Percentiles rank a stretch among this genome's conserved stretches.
Evolutionary conservation across 2,113 vertebrate genomes (phyloP).

Genomic region (Burhinus bistriatus): DNA sequence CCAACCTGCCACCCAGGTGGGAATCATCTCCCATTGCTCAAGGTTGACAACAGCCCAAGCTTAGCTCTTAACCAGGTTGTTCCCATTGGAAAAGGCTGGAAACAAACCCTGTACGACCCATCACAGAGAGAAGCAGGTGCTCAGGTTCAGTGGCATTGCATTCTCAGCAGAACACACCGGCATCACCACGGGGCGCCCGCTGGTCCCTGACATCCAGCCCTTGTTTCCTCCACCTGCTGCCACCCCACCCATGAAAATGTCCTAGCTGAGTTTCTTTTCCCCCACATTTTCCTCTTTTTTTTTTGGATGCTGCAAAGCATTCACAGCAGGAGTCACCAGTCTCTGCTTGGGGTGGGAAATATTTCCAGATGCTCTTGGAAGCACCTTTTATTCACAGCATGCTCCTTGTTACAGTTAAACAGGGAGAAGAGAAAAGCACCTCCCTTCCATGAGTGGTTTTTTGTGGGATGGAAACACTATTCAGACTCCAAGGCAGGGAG

Average conservation of each 20-base stretch:
- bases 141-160: background rate
- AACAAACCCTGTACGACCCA: background rate
- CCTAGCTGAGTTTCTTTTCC: background rate
- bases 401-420: background rate
- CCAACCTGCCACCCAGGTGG: background rate
- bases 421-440: background rate
- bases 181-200: background rate
- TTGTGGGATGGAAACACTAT: constrained; percentile 26
- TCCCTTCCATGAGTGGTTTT: constrained; percentile 4
- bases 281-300: background rate
- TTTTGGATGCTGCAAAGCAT: background rate
- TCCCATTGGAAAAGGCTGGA: background rate
- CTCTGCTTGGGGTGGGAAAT: background rate
- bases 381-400: constrained; percentile 25
- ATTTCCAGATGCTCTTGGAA: constrained; percentile 52
- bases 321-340: background rate
- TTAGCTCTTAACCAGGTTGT: background rate
- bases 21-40: background rate
- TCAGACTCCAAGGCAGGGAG: background rate
- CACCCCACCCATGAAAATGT: background rate
- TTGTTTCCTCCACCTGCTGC: background rate
- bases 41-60: background rate
- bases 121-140: background rate
- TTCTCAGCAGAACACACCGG: background rate
- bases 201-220: background rate